Conservation (phyloP, 2,113 vertebrate genomes). For the Anhinga anhinga region DNA sequence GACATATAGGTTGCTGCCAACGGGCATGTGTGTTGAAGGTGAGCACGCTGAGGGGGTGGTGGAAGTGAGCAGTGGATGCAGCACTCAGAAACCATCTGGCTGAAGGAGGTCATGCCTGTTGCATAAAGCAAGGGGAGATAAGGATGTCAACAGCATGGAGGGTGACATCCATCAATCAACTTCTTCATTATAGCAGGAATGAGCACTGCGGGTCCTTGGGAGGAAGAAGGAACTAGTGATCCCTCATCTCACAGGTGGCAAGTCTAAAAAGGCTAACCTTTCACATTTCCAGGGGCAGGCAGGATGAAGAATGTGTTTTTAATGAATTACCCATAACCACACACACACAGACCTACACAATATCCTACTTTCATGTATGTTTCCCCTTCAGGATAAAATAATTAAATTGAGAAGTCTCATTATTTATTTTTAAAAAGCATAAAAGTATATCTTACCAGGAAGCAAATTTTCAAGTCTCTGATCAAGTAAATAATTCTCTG, state of each 20-base stretch:
- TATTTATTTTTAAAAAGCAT: neutral
- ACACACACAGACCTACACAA: neutral
- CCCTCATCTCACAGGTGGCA: slow-evolving; percentile 63
- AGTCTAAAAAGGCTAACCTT: slow-evolving; percentile 63
- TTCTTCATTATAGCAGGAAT: slow-evolving; percentile 73
- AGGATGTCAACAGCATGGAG: slow-evolving; percentile 55
- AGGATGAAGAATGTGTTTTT: slow-evolving; percentile 50
- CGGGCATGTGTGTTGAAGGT: slow-evolving; percentile 64
- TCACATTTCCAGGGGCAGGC: slow-evolving; percentile 41
- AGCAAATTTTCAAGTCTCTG: neutral
- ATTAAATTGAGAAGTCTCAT: neutral
- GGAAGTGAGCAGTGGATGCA: slow-evolving; percentile 38
- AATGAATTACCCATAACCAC: slow-evolving; percentile 33
- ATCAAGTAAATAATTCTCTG: slow-evolving; percentile 2
- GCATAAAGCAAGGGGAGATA: slow-evolving; percentile 65
- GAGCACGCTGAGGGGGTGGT: neutral
- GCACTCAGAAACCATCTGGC: slow-evolving; percentile 59
- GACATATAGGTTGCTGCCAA: slow-evolving; percentile 74
- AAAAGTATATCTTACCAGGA: neutral
- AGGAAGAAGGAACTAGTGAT: slow-evolving; percentile 45
- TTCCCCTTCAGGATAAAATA: neutral
- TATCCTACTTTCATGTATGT: neutral
- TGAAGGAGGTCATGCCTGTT: slow-evolving; percentile 66
- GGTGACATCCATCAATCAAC: slow-evolving; percentile 75
- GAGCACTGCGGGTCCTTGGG: slow-evolving; percentile 20